Evolutionary conservation across 1,140 invertebrate genomes (phyloP).

Genomic region (Tetraneura akinire): DNA sequence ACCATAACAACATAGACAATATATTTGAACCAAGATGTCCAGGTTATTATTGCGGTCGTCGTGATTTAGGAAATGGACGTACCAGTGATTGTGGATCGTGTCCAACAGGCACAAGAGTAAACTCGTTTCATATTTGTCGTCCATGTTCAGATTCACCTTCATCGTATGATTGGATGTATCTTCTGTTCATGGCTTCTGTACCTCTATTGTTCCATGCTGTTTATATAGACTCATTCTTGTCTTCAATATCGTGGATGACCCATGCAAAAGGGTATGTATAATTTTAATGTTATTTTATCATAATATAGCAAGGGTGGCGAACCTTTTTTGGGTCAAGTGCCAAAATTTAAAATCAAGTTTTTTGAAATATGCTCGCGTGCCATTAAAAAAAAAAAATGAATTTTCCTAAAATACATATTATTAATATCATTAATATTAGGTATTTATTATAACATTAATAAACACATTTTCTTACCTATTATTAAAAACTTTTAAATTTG

Average conservation of each 20-base stretch:
- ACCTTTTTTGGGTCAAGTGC: too few species aligned
- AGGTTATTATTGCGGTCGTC: constrained; percentile 83
- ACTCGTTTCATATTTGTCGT: constrained; percentile 70
- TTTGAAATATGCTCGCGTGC: too few species aligned
- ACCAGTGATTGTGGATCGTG: constrained; percentile 84
- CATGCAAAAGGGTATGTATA: constrained; percentile 28
- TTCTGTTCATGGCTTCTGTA: constrained; percentile 88
- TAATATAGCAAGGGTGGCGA: too few species aligned
- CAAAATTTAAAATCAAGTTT: too few species aligned
- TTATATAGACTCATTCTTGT: constrained; percentile 60
- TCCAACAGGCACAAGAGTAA: constrained; percentile 73
- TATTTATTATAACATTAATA: too few species aligned
- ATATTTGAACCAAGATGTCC: constrained; percentile 64
- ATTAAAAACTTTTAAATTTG: too few species aligned
- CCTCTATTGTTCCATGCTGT: constrained; percentile 87
- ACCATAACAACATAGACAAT: constrained; percentile 33
- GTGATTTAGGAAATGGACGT: constrained; percentile 66
- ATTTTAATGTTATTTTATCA: too few species aligned
- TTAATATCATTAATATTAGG: too few species aligned
- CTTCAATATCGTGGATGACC: constrained; percentile 5
- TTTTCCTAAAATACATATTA: too few species aligned
- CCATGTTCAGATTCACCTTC: constrained; percentile 74
- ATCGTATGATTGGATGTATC: constrained; percentile 92
- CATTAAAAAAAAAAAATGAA: too few species aligned
- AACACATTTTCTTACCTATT: too few species aligned